phyloP scores from a whole-genome alignment of 1,140 invertebrate species.

The Habropoda laboriosa region DNA sequence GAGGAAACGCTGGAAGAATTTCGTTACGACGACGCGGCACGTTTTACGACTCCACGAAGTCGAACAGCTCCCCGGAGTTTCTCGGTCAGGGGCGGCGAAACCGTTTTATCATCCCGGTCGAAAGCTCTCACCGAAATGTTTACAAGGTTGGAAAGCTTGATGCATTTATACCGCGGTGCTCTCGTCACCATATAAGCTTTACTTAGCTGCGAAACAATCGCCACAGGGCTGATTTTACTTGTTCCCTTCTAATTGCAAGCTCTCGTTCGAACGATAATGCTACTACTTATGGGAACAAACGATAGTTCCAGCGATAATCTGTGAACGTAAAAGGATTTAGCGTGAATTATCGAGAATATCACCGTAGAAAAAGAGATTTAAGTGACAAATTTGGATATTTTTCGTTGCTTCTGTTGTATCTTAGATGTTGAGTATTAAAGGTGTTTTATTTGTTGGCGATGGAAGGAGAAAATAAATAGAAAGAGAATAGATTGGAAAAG shows the following conservation, averaged over 20 bases:
- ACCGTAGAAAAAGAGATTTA: background rate
- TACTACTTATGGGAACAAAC: background rate
- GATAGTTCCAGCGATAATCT: background rate
- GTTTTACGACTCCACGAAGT: conserved; percentile 40
- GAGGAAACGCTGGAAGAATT: conserved; percentile 9
- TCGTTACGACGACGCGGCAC: conserved; percentile 19
- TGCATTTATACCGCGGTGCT: background rate
- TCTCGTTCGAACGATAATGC: background rate
- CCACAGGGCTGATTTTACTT: background rate
- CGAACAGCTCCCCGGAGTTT: conserved; percentile 25
- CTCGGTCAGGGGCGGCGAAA: conserved; percentile 6
- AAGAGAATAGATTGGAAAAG: no score
- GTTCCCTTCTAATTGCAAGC: no score
- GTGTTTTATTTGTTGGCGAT: no score
- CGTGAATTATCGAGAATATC: no score
- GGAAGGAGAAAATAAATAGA: no score
- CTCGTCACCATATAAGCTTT: background rate
- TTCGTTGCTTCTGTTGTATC: no score
- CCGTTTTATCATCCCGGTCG: conserved; percentile 14
- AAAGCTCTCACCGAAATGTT: background rate
- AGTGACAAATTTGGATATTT: no score
- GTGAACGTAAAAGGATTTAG: background rate
- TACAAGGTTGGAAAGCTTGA: background rate
- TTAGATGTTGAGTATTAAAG: no score
- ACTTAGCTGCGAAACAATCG: conserved; percentile 11